Evolutionary conservation across 1,140 invertebrate genomes (phyloP).

Genomic region (Dendrolimus punctatus): DNA sequence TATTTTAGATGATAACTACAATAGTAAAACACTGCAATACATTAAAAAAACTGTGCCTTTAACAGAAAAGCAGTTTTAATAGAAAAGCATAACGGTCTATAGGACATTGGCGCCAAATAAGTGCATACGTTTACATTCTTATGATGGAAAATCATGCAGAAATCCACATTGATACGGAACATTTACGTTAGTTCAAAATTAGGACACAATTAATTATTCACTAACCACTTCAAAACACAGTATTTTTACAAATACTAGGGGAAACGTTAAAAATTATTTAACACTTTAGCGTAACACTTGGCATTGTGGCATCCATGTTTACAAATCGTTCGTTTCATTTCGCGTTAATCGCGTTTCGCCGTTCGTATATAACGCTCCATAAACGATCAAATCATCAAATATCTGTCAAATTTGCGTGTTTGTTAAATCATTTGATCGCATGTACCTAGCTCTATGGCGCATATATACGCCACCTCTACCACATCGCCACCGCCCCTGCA

Average conservation of each 20-base stretch:
- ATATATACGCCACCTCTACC: too few species aligned
- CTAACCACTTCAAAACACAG: constrained; percentile 30
- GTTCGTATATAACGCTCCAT: too few species aligned
- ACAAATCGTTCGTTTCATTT: constrained; percentile 56
- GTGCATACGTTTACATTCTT: constrained; percentile 63
- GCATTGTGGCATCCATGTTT: constrained; percentile 55
- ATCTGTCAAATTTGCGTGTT: too few species aligned
- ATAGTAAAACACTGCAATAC: constrained; percentile 8
- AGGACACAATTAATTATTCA: constrained; percentile 15
- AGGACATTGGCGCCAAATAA: constrained; percentile 66
- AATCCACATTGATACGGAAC: constrained; percentile 13
- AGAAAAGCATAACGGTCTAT: constrained; percentile 55
- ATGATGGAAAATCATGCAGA: constrained; percentile 10
- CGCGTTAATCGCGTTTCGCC: too few species aligned
- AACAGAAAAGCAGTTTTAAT: constrained; percentile 20
- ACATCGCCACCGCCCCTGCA: too few species aligned
- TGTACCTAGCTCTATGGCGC: too few species aligned
- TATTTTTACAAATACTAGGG: constrained; percentile 12
- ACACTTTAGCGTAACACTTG: constrained; percentile 40
- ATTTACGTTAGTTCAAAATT: constrained; percentile 9
- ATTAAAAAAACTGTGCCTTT: constrained; percentile 16
- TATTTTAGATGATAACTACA: constrained; percentile 9
- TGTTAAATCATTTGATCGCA: too few species aligned
- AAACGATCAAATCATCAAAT: too few species aligned
- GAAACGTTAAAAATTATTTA: constrained; percentile 23